Conservation (phyloP, 1,140 invertebrate species). For the Diploscapter pachys region DNA sequence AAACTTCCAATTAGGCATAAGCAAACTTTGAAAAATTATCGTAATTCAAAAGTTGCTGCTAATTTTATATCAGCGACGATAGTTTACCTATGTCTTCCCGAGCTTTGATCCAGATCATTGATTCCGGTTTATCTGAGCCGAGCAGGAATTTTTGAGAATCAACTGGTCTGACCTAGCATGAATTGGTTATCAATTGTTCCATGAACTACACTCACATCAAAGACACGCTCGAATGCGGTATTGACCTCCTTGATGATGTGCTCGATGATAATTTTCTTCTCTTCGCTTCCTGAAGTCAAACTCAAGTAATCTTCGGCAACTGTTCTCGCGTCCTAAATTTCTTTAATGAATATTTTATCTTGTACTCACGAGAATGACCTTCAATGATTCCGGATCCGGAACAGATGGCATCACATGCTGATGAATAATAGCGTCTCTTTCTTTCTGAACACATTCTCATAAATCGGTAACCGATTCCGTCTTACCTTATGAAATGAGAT, state of each 20-base stretch:
- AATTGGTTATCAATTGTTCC: not conserved
- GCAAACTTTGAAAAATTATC: not conserved
- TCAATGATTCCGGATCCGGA: conserved; percentile 41
- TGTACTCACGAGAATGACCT: not conserved
- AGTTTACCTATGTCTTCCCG: conserved; percentile 37
- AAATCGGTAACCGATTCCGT: not conserved
- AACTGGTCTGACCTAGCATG: conserved; percentile 34
- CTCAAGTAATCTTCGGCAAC: not conserved
- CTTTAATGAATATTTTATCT: not conserved
- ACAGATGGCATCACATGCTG: conserved; percentile 54
- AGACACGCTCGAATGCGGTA: conserved; percentile 37
- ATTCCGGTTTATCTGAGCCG: conserved; percentile 20
- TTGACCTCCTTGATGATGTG: conserved; percentile 33
- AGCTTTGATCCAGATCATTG: conserved; percentile 36
- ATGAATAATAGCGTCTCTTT: conserved; percentile 47
- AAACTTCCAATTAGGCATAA: not conserved
- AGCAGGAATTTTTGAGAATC: conserved; percentile 16
- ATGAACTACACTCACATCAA: not conserved
- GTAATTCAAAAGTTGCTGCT: not conserved
- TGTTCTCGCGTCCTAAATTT: not conserved
- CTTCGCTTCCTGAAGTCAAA: conserved; percentile 18
- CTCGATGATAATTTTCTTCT: conserved; percentile 20
- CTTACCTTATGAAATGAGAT: conserved; percentile 58
- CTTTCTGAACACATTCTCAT: conserved; percentile 38
- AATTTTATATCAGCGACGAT: not conserved